Conservation (phyloP, 2,888 invertebrate species). For the Hypercompe scribonia region DNA sequence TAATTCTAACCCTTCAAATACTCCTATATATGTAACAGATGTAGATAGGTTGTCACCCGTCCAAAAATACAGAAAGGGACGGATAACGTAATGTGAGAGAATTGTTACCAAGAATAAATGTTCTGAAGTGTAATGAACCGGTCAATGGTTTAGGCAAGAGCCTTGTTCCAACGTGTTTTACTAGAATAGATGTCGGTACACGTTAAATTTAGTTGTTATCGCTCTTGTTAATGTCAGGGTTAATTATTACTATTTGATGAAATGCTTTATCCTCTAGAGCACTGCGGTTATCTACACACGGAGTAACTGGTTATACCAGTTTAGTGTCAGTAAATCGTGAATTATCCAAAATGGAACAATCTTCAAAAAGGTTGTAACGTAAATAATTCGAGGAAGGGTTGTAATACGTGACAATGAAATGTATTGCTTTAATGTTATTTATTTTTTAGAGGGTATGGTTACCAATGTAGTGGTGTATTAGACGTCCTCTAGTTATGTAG, state of each 20-base stretch:
- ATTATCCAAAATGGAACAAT: background rate
- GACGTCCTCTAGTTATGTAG: too few species aligned
- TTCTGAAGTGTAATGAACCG: constrained; percentile 20
- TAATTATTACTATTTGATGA: constrained; percentile 2
- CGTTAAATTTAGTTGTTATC: background rate
- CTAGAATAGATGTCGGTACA: background rate
- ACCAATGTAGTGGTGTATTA: too few species aligned
- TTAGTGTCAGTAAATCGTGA: background rate
- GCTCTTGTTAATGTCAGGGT: background rate
- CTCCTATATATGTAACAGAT: constrained; percentile 37
- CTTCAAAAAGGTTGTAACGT: background rate
- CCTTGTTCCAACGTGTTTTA: constrained; percentile 3
- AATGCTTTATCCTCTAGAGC: background rate
- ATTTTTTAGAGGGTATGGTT: too few species aligned
- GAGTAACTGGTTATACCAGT: background rate
- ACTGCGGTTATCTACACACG: background rate
- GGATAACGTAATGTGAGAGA: constrained; percentile 14
- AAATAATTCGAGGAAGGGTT: background rate
- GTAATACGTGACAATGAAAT: background rate
- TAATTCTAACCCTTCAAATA: constrained; percentile 18
- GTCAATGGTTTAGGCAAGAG: constrained; percentile 15
- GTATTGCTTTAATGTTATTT: background rate
- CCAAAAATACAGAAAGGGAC: constrained; percentile 42
- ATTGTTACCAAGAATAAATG: constrained; percentile 27
- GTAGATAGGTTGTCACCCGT: constrained; percentile 35